These are phyloP conservation scores for Dione vanillae DNA, from an alignment of 2,888 invertebrate genomes.

Conservation along the genomic window DNA sequence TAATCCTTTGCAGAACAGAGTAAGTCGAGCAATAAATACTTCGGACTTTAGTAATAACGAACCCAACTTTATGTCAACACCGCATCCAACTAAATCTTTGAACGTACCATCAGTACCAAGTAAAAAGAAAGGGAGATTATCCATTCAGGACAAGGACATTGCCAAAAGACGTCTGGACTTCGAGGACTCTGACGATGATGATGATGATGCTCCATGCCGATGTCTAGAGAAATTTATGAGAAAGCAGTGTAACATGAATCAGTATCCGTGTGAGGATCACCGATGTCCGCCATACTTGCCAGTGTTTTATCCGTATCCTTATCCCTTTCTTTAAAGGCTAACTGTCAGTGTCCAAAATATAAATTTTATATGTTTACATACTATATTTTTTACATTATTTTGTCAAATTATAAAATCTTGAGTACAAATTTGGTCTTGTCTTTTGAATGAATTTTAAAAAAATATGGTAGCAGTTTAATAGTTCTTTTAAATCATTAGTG, in stretches of 20 bases:
- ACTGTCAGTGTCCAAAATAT: neutral
- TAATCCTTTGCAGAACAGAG: slow-evolving; percentile 10
- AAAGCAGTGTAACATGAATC: slow-evolving; percentile 28
- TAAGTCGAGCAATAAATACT: slow-evolving; percentile 27
- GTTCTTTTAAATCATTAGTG: too few species aligned
- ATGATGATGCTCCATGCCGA: slow-evolving; percentile 43
- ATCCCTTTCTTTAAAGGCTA: neutral
- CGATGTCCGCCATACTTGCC: slow-evolving; percentile 42
- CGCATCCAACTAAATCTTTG: neutral
- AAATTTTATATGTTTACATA: neutral
- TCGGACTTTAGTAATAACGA: neutral
- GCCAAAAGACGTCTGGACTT: slow-evolving; percentile 13
- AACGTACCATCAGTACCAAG: neutral
- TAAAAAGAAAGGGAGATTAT: slow-evolving; percentile 22
- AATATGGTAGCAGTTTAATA: too few species aligned
- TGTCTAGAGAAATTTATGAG: slow-evolving; percentile 46
- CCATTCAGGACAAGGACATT: slow-evolving; percentile 16
- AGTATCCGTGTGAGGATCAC: slow-evolving; percentile 37
- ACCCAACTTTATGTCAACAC: neutral
- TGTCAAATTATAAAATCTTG: neutral
- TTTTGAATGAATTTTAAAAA: too few species aligned
- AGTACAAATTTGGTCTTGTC: too few species aligned
- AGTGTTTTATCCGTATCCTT: slow-evolving; percentile 37
- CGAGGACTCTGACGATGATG: slow-evolving; percentile 36
- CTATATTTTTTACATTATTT: neutral